Evolutionary conservation across 2,888 invertebrate genomes (phyloP), one percentile per base, ranked within the genome.

Genomic region (Perizoma flavofasciatum): DNA sequence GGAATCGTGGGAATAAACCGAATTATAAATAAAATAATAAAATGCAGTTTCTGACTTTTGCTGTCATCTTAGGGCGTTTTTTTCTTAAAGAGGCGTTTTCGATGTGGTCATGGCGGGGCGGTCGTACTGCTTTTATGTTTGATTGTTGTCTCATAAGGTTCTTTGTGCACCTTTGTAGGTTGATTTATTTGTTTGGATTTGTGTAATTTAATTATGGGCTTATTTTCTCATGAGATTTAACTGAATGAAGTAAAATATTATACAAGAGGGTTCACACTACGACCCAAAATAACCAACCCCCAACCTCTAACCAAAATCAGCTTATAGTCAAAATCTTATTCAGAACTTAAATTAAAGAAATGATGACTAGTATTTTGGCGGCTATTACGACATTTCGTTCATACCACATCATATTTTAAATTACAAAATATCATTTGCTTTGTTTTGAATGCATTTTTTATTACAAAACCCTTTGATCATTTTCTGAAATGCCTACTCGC

Each of bases 1-100:
- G 80, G 75, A 74, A 81, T 82, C 91, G 91, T 92, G 91, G 89
- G 91, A 92, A 92, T 79, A 66, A 67, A 65, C 73, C 81, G 86
- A 86, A 89, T 91, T 90, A 54, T 51, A 48, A 89, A 22, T 22
- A 22, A 22, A 22, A 22, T 22, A 22, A 55, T 59, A 52, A 89
- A 85, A 77, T 77, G 79, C 71, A 75, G 74, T 79, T 75, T 41
- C 83, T 83, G 85, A 85, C 80, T 82, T 81, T 71, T 77, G 84
- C 79, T 88, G 88, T 88, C 86, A 83, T 72, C 71, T 72, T 79
- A 78, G 82, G 87, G 83, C 83, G 86, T 82, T 79, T 79, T 72
- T 37, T 83, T 79, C 75, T 80, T 72, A 70, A 62, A 69, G 72
- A 79, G 81, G 84, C 80, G 81, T 71, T 72, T 61, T 66, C 63